Evolutionary conservation across 2,113 vertebrate species (phyloP), one percentile per base, ranked within the genome.

Genomic region (Fregata magnificens): DNA sequence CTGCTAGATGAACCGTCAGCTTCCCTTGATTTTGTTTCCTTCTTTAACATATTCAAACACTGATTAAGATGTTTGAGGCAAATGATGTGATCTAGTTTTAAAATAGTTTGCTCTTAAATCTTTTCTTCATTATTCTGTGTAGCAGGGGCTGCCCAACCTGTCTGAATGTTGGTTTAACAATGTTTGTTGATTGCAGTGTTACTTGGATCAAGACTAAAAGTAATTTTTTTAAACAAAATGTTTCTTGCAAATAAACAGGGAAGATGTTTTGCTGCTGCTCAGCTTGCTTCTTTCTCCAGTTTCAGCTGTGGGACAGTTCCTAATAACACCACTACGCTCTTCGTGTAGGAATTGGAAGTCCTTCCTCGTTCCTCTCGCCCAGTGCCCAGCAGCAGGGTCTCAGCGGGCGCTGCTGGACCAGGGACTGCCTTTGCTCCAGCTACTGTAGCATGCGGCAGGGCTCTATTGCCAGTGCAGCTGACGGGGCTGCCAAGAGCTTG

Each of bases 261-360:
- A 74, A 45, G 34, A 21, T 47, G 72, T 91, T 93, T 69, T 69
- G 63, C 52, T 55, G 72, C 80, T 70, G 78, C 67, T 38, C 72
- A 50, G 32, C 36, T 66, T 55, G 3, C 59, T 86, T 26, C 69
- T 59, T 73, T 72, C n/a, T 92, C n/a, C n/a, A 15, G 9, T 66
- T 74, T 22, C 66, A 15, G 10, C 28, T 17, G 25, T 1, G 45
- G 62, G 80, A 10, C 12, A 10, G 84, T 28, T 77, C 63, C 55
- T 16, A 5, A 3, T 7, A 1, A 2, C 40, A 16, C 29, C 26
- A 0, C 56, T 18, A 29, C 3, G 29, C 73, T 40, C 31, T 9
- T 3, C 3, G 19, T 2, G 6, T 12, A 4, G 4, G 81, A 44
- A 6, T 5, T 26, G 20, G 16, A 26, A 15, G 13, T 11, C 11